Evolutionary conservation across 2,113 vertebrate genomes (phyloP).

Genomic region (Andinoacara biseriatus): DNA sequence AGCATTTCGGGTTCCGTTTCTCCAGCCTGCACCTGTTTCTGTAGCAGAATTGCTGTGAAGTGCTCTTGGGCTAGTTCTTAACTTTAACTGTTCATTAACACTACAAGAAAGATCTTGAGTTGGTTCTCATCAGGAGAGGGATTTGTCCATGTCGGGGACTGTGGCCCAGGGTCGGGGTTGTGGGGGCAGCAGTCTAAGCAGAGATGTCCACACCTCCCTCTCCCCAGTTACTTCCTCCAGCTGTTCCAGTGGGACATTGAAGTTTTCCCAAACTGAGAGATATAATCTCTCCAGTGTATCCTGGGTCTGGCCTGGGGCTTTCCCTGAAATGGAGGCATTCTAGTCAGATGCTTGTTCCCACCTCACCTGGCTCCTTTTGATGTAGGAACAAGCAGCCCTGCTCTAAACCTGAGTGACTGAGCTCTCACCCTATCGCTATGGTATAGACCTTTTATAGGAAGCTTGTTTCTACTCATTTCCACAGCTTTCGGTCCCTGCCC

Average conservation of each 20-base stretch:
- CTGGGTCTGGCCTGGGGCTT: not conserved
- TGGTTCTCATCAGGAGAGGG: not conserved
- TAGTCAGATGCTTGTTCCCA: too few species aligned
- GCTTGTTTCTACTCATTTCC: not conserved
- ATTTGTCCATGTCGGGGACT: fast-evolving
- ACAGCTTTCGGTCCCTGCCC: not conserved
- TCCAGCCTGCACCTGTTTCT: not conserved
- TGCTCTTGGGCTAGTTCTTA: not conserved
- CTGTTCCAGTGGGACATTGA: too few species aligned
- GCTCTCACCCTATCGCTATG: not conserved
- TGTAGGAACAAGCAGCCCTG: too few species aligned
- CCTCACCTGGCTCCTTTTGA: too few species aligned
- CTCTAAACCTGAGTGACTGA: not conserved
- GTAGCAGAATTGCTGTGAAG: not conserved
- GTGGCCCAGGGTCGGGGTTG: too few species aligned
- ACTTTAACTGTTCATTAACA: not conserved
- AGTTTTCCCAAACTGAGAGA: too few species aligned
- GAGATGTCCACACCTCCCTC: too few species aligned
- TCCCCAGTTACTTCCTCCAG: too few species aligned
- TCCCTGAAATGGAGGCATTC: not conserved
- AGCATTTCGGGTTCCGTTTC: not conserved
- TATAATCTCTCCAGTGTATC: too few species aligned
- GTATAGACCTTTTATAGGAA: not conserved
- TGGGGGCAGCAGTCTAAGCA: too few species aligned
- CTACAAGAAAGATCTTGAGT: not conserved